These are phyloP conservation scores for Epistrophe eligans DNA, from an alignment of 2,888 invertebrate genomes.

Conservation along the genomic window DNA sequence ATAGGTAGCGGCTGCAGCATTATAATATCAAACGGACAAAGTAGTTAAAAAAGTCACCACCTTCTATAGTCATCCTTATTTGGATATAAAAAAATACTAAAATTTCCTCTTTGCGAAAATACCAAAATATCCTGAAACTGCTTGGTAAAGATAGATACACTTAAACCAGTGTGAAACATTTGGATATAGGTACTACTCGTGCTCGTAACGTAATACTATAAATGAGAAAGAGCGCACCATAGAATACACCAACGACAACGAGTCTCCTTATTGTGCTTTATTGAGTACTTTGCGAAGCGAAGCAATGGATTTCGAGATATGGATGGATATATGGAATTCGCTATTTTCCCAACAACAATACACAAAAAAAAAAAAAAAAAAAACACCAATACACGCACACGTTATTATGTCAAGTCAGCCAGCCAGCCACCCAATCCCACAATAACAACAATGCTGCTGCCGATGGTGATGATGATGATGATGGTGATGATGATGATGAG, in stretches of 20 bases:
- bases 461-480: background rate
- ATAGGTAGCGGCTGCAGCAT: constrained; percentile 54
- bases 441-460: background rate
- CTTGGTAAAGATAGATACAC: constrained; percentile 66
- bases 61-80: constrained; percentile 74
- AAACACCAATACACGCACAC: constrained; percentile 45
- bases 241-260: constrained; percentile 9
- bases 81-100: constrained; percentile 76
- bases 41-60: constrained; percentile 76
- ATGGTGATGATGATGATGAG: constrained; percentile 26
- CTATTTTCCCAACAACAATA: constrained; percentile 51
- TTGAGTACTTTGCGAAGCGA: constrained; percentile 64
- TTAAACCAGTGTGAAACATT: constrained; percentile 64
- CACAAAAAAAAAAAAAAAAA: background rate
- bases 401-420: constrained; percentile 17
- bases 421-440: background rate
- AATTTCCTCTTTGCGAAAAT: constrained; percentile 75
- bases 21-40: constrained; percentile 68
- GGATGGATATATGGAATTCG: constrained; percentile 39
- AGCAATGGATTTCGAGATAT: constrained; percentile 46
- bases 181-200: constrained; percentile 3
- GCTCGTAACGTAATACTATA: background rate
- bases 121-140: constrained; percentile 76
- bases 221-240: constrained; percentile 73
- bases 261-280: constrained; percentile 64